phyloP scores from a whole-genome alignment of 1,140 invertebrate genomes.

The Hydropsyche tenuis region DNA sequence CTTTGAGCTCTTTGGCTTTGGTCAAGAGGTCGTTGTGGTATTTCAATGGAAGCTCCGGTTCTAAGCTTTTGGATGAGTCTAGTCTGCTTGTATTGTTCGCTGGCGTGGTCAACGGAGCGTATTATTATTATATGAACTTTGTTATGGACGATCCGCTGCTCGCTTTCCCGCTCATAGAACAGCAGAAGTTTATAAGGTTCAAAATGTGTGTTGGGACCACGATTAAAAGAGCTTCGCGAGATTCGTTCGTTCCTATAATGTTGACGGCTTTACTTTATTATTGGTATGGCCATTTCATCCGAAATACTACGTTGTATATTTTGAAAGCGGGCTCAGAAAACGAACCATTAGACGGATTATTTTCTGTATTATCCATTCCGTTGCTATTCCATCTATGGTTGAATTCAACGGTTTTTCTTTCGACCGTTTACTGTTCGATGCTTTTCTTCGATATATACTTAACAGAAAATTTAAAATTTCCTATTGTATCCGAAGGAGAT shows the following conservation, averaged over 20 bases:
- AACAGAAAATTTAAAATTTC: constrained; percentile 71
- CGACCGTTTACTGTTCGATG: constrained; percentile 72
- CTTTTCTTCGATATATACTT: constrained; percentile 73
- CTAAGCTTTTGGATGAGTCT: constrained; percentile 57
- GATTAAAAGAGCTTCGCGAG: constrained; percentile 64
- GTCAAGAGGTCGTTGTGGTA: background rate
- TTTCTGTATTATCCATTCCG: constrained; percentile 60
- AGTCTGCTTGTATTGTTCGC: constrained; percentile 68
- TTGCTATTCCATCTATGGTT: constrained; percentile 72
- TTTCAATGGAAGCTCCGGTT: constrained; percentile 46
- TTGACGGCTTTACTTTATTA: constrained; percentile 69
- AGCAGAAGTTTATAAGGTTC: constrained; percentile 69
- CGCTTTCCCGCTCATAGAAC: constrained; percentile 72
- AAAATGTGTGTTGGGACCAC: constrained; percentile 64
- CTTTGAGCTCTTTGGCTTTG: background rate
- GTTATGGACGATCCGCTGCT: constrained; percentile 64
- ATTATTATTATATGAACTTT: constrained; percentile 68
- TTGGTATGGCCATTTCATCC: constrained; percentile 61
- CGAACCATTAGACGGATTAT: constrained; percentile 61
- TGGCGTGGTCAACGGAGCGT: constrained; percentile 73
- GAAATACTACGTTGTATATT: constrained; percentile 56
- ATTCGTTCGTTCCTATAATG: constrained; percentile 67
- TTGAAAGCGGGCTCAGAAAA: constrained; percentile 63
- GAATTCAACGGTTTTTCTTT: constrained; percentile 70
- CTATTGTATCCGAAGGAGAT: constrained; percentile 58